Evolutionary conservation across 2,888 invertebrate genomes (phyloP).

Genomic region (Galerucella pusilla): DNA sequence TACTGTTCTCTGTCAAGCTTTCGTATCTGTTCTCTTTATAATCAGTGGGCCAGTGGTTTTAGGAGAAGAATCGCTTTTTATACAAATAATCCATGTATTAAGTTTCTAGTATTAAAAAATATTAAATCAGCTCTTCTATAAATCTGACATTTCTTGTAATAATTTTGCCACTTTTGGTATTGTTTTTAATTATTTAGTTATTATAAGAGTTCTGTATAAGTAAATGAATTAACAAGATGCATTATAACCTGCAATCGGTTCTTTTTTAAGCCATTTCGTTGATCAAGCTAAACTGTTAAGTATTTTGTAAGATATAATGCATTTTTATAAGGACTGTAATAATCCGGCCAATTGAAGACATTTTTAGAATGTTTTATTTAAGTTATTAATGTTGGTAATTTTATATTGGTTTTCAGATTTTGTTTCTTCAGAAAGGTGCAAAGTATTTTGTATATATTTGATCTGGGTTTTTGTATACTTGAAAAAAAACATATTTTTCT

Average conservation of each 20-base stretch:
- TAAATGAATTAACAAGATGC: constrained; percentile 6
- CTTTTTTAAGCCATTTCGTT: constrained; percentile 14
- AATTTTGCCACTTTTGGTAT: not conserved
- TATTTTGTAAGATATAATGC: constrained; percentile 14
- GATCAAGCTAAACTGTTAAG: not conserved
- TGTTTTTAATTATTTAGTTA: not conserved
- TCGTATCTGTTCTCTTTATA: no score
- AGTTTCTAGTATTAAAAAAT: constrained; percentile 1
- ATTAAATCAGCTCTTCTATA: not conserved
- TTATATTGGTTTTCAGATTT: constrained; percentile 2
- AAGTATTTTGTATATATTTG: constrained; percentile 23
- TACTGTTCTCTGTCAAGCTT: no score
- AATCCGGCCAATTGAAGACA: constrained; percentile 15
- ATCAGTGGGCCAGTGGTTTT: no score
- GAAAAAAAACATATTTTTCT: constrained; percentile 19
- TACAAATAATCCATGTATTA: not conserved
- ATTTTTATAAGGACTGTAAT: constrained; percentile 17
- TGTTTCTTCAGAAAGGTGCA: constrained; percentile 8
- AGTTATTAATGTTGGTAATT: constrained; percentile 16
- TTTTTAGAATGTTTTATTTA: constrained; percentile 11
- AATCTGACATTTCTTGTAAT: not conserved
- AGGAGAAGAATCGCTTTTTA: not conserved
- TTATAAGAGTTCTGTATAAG: not conserved
- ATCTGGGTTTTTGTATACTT: constrained; percentile 23
- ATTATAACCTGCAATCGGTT: constrained; percentile 7